phyloP scores from a whole-genome alignment of 2,113 vertebrate species.

The Gopherus flavomarginatus region DNA sequence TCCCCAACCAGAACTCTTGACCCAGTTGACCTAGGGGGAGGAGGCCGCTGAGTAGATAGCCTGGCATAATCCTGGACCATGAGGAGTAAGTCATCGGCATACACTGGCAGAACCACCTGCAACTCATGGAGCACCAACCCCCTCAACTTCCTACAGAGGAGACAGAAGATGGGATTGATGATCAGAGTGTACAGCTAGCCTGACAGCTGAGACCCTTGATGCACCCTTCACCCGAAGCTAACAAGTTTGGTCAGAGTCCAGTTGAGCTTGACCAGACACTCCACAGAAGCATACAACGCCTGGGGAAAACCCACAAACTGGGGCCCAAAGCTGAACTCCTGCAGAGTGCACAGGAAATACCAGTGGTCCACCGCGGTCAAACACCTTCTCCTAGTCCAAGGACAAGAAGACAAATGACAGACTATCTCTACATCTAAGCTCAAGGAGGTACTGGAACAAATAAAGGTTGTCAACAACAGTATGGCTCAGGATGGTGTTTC shows the following conservation, averaged over 20 bases:
- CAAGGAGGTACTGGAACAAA: background rate
- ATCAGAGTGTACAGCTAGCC: background rate
- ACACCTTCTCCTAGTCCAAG: too few relatives aligned
- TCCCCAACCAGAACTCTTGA: background rate
- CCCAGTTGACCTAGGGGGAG: background rate
- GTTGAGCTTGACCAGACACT: background rate
- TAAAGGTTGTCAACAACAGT: background rate
- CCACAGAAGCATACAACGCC: background rate
- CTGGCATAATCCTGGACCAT: background rate
- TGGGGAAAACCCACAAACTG: background rate
- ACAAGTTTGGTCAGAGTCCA: background rate
- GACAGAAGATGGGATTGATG: background rate
- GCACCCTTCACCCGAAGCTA: background rate
- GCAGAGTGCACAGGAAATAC: too few relatives aligned
- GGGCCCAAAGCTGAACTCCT: background rate
- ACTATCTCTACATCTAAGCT: background rate
- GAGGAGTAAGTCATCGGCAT: background rate
- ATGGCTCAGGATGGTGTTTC: background rate
- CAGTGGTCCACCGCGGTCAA: too few relatives aligned
- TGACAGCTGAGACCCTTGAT: background rate
- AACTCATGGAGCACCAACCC: background rate
- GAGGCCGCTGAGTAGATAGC: background rate
- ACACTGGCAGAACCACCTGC: background rate
- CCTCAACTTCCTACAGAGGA: background rate
- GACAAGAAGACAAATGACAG: background rate